Evolutionary conservation across 2,888 invertebrate species (phyloP), one percentile per base, ranked within the genome.

Genomic region (Cremastinae sp.): DNA sequence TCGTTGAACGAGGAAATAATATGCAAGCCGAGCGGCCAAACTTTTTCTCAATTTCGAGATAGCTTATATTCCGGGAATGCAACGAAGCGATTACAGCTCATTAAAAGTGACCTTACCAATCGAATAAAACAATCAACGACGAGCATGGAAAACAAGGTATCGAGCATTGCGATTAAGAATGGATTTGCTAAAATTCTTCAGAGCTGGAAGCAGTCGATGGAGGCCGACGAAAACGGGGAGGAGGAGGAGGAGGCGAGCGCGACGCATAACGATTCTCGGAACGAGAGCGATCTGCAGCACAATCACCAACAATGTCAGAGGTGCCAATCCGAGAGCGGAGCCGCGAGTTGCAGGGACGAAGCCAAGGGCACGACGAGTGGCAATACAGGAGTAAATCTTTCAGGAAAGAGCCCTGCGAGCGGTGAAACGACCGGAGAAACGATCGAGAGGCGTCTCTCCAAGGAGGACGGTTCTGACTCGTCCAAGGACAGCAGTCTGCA

Each of bases 401-500:
- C 10, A 36, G 20, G 38, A 20, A 4, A 18, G 0, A 56, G 10
- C 16, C 2, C 58, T 22, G 59, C 3, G 9, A 45, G 45, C 43
- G 43, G 16, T 14, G 36, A 7, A 12, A 38, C 12, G 1, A 51
- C 12, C 0, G 64, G 51, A 64, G 20, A 90, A 79, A 65, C 47
- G 43, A 74, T 77, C 58, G 96, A 95, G 85, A 91, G 97, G 70
- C 92, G 96, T 64, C 93, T 94, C 84, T 96, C 96, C 0, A 93
- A 94, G 80, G 97, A 97, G 89, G 96, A 96, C 83, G 96, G 96
- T 10, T 97, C 97, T 0, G 96, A 96, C 87, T 96, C 96, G 4
- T 96, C 96, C 1, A 96, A 96, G 90, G 96, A 96, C 83, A 95
- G 96, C 87, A 97, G 97, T 87, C 92, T 97, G 74, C 97, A 97